Conservation (phyloP, 2,888 invertebrate genomes). For the Autographa gamma region DNA sequence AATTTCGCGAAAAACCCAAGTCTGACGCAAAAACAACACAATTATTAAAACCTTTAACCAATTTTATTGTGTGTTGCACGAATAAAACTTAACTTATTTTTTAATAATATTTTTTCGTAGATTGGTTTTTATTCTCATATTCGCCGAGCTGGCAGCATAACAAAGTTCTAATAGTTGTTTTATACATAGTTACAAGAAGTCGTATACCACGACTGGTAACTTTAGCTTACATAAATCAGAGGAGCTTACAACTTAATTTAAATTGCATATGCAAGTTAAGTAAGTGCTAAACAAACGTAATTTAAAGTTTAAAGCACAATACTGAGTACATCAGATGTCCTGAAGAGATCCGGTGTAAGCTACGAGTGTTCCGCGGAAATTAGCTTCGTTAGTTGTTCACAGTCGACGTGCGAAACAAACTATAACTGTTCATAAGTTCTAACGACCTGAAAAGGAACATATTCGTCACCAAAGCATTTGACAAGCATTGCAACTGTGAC, state of each 20-base stretch:
- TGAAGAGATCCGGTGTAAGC: slow-evolving; percentile 5
- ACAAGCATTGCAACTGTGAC: no score
- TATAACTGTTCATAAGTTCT: slow-evolving; percentile 25
- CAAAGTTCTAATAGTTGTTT: background rate
- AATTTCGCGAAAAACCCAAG: no score
- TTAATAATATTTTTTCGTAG: no score
- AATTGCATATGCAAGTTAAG: background rate
- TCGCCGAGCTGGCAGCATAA: no score
- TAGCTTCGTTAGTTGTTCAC: slow-evolving; percentile 33
- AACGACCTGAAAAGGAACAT: slow-evolving; percentile 14
- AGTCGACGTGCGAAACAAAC: slow-evolving; percentile 18
- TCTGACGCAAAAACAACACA: no score
- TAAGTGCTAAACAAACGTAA: background rate
- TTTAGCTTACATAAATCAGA: background rate
- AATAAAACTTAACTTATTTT: no score
- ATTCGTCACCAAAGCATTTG: background rate
- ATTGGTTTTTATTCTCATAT: no score
- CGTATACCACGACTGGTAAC: background rate
- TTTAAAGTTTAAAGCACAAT: background rate
- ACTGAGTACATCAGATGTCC: background rate
- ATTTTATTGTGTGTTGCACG: no score
- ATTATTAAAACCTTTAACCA: no score
- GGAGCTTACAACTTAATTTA: background rate
- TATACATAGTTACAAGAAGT: background rate
- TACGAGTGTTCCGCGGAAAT: slow-evolving; percentile 24